Base-by-base conservation (phyloP, 2,113 vertebrate genomes). In the Solea solea region DNA sequence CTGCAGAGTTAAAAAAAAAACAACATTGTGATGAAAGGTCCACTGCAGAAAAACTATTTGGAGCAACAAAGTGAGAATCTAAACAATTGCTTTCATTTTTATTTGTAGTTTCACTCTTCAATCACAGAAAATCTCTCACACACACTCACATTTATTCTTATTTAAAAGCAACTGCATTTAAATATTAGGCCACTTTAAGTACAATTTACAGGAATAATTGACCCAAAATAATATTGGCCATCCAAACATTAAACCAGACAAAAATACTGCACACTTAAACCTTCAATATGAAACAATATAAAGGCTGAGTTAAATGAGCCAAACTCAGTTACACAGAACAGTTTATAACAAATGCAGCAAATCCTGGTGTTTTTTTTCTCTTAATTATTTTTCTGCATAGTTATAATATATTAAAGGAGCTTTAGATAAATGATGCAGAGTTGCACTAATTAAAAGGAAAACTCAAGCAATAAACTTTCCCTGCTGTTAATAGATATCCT, bases 161-260 rank as follows among this genome's bases (percentile, higher is more conserved):
- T 81, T 74, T 81, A 76, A 84, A 84, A 72, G 48, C 63, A 76
- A 46, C 52, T 60, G 58, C 76, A 77, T 66, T 59, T 72, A 78
- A 80, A 62, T 11, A 61, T 69, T 12, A 59, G 58, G 64, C 60
- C 68, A 64, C 2, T 44, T 70, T 42, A 65, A 42, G 10, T 45
- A 54, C 59, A 34, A 69, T 45, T 62, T 58, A 80, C 60, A 68
- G 40, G 55, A 15, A 48, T 62, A 64, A 5, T 80, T 60, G 13
- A 60, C 66, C 61, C 64, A 3, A 73, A 34, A 42, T 49, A 48
- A 7, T 27, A 57, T 58, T 76, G 39, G 64, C 68, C 54, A 46
- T 70, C 49, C 16, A 27, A 44, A 1, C 15, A 65, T 54, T 46
- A 57, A 69, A 70, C 16, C 13, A 41, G 12, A 78, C 41, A 1